Evolutionary conservation across 2,113 vertebrate species (phyloP).

Genomic region (Motacilla alba): DNA sequence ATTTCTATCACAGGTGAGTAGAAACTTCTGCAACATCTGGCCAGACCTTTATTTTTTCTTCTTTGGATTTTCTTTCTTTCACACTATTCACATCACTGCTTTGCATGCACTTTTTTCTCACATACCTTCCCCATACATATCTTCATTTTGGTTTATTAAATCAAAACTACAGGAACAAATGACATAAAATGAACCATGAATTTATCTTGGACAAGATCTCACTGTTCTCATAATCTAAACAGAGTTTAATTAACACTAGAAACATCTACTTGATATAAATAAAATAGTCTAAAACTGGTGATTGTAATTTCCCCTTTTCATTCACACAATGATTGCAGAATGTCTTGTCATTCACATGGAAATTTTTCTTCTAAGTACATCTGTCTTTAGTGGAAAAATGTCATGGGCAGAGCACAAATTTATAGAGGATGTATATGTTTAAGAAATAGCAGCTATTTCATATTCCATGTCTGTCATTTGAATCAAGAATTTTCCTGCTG

Average conservation of each 20-base stretch:
- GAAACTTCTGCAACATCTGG: background rate
- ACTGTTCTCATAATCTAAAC: background rate
- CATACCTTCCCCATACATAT: background rate
- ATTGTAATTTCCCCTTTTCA: background rate
- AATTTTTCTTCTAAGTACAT: background rate
- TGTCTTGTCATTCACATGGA: background rate
- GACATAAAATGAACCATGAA: background rate
- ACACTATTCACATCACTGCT: background rate
- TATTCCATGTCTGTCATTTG: background rate
- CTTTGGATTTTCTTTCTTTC: background rate
- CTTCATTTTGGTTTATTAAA: background rate
- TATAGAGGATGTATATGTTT: background rate
- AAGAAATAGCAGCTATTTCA: background rate
- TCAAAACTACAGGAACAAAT: background rate
- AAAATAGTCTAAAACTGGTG: background rate
- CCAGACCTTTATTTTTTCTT: background rate
- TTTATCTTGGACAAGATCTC: background rate
- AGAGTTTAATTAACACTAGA: background rate
- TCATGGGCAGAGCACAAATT: background rate
- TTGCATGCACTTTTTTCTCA: background rate
- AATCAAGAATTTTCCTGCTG: background rate
- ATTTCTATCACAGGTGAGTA: background rate
- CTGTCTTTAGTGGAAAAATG: background rate
- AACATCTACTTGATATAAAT: background rate
- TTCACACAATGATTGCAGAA: background rate